phyloP scores from a whole-genome alignment of 2,888 invertebrate species.

The Zaprionus bogoriensis region DNA sequence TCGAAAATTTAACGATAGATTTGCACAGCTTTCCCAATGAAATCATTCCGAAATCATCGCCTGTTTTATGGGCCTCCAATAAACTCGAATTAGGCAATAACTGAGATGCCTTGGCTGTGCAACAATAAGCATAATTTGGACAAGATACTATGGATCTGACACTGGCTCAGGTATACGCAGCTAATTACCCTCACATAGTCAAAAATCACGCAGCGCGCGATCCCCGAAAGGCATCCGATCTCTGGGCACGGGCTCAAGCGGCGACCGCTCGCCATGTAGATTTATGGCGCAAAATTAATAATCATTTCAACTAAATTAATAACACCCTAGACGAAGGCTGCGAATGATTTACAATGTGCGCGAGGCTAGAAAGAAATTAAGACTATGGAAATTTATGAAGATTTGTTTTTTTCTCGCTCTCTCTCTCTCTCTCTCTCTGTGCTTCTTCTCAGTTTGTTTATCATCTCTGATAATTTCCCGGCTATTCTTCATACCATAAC shows the following conservation, averaged over 20 bases:
- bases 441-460: conserved; percentile 58
- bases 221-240: not conserved
- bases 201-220: conserved; percentile 45
- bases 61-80: not conserved
- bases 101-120: not conserved
- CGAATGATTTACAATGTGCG: conserved; percentile 72
- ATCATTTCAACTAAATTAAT: conserved; percentile 77
- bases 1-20: not conserved
- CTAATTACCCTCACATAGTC: conserved; percentile 73
- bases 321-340: conserved; percentile 30
- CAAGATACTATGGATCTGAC: too few relatives aligned
- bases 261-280: conserved; percentile 45
- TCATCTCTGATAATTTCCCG: conserved; percentile 54
- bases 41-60: not conserved
- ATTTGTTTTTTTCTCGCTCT: too few relatives aligned
- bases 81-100: not conserved
- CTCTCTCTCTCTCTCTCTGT: too few relatives aligned
- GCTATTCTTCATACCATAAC: conserved; percentile 12
- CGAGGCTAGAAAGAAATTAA: conserved; percentile 25
- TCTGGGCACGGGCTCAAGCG: conserved; percentile 30
- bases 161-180: conserved; percentile 29
- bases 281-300: conserved; percentile 73
- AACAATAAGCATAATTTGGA: conserved; percentile 42
- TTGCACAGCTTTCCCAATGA: not conserved
- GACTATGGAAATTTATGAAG: conserved; percentile 48